phyloP scores from a whole-genome alignment of 64 coral and sea anemone species.

The Stylophora pistillata region DNA sequence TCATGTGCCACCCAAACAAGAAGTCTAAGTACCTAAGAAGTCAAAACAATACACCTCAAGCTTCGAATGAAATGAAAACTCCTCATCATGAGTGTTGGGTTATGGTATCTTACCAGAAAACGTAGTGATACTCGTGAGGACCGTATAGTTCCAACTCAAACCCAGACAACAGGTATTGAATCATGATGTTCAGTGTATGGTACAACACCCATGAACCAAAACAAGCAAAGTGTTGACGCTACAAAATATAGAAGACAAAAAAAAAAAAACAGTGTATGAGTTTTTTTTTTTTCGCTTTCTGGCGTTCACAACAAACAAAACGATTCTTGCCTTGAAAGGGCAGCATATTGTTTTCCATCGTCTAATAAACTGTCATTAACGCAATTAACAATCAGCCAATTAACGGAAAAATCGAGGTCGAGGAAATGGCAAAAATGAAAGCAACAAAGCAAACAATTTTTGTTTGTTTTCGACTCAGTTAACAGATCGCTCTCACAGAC shows the following conservation, averaged over 20 bases:
- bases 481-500: too few species aligned
- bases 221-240: constrained; percentile 98
- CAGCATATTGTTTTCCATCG: too few species aligned
- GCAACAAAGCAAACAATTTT: too few species aligned
- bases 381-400: too few species aligned
- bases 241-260: not conserved
- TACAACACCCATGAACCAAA: constrained; percentile 99
- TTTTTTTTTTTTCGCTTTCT: not conserved
- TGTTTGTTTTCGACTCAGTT: too few species aligned
- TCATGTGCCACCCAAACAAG: constrained; percentile 98
- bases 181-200: constrained; percentile 94
- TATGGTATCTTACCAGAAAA: constrained; percentile 76
- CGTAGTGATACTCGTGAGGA: constrained; percentile 93
- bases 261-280: not conserved
- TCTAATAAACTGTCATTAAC: too few species aligned
- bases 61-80: too few species aligned
- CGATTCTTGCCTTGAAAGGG: too few species aligned
- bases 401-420: too few species aligned
- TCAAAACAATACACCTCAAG: not conserved
- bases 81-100: too few species aligned
- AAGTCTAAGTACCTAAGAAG: constrained; percentile 90
- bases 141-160: constrained; percentile 96
- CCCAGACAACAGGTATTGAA: constrained; percentile 90
- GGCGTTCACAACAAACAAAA: not conserved
- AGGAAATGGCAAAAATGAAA: too few species aligned